These are phyloP conservation scores for Cotesia congregata DNA, from an alignment of 2,888 invertebrate genomes.

Conservation along the genomic window DNA sequence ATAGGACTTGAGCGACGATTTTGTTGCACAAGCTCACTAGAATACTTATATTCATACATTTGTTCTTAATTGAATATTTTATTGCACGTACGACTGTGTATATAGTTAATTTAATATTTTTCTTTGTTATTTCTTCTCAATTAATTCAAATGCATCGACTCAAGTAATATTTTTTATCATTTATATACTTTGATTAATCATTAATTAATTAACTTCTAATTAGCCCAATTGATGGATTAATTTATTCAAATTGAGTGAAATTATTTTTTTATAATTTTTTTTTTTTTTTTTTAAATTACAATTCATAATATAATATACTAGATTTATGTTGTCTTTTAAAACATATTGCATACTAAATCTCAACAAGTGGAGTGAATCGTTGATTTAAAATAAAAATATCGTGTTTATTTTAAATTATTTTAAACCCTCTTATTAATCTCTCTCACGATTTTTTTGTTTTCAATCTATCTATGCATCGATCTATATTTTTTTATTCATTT, in stretches of 20 bases:
- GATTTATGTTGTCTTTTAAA: neutral
- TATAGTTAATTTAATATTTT: conserved; percentile 25
- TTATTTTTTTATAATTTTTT: neutral
- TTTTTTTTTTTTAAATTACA: neutral
- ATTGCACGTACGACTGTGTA: conserved; percentile 48
- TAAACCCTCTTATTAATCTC: conserved; percentile 9
- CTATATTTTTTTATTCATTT: conserved; percentile 30
- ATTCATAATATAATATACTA: neutral
- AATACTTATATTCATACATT: neutral
- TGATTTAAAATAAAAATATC: conserved; percentile 17
- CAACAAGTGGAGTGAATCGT: conserved; percentile 6
- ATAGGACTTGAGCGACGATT: neutral
- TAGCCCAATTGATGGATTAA: conserved; percentile 24
- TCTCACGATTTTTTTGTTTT: conserved; percentile 24
- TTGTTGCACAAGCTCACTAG: conserved; percentile 10
- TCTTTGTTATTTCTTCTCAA: conserved; percentile 3
- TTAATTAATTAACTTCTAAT: conserved; percentile 6
- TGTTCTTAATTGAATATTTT: conserved; percentile 26
- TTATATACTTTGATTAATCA: neutral
- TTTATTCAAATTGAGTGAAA: neutral
- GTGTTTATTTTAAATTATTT: conserved; percentile 16
- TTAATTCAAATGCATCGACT: conserved; percentile 21
- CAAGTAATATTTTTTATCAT: neutral
- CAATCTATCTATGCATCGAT: conserved; percentile 13
- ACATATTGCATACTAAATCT: conserved; percentile 7